A percentile compares a stretch with the other conserved stretches of the same genome.
Conservation (phyloP, 1,140 invertebrate species). For the Bombus polaris region DNA sequence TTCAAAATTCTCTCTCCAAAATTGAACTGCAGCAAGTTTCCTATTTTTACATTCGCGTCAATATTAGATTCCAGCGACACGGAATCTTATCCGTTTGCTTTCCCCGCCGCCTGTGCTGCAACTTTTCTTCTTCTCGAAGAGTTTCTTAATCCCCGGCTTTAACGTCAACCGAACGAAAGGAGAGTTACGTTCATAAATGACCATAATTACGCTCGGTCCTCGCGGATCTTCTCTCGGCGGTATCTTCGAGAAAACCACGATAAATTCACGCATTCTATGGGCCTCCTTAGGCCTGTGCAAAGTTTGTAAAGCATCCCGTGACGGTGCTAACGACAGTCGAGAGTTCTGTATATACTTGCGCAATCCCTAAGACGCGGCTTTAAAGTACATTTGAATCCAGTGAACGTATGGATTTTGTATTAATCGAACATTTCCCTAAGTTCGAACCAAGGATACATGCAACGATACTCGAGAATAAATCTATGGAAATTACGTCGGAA, state of each 20-base stretch:
- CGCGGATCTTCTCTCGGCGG: not conserved
- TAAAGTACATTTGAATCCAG: conserved; percentile 2
- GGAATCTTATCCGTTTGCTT: not conserved
- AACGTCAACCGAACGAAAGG: not conserved
- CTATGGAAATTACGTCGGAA: not conserved
- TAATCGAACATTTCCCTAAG: not conserved
- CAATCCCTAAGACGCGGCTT: conserved; percentile 7
- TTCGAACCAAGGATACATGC: not conserved
- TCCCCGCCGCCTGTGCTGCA: no score
- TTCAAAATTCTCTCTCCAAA: not conserved
- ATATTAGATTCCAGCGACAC: not conserved
- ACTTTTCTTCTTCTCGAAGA: not conserved
- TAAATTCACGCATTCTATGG: conserved; percentile 54
- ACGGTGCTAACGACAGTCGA: conserved; percentile 30
- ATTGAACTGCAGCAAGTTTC: not conserved
- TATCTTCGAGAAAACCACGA: conserved; percentile 29
- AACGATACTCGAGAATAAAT: not conserved
- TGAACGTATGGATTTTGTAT: not conserved
- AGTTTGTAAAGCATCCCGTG: conserved; percentile 39
- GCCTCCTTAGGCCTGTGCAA: not conserved
- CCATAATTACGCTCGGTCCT: conserved; percentile 5
- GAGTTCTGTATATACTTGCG: not conserved
- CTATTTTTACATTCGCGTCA: not conserved
- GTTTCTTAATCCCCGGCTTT: conserved; percentile 7
- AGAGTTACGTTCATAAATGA: conserved; percentile 25